Evolutionary conservation across 2,888 invertebrate genomes (phyloP).

Genomic region (Ochropleura plecta): DNA sequence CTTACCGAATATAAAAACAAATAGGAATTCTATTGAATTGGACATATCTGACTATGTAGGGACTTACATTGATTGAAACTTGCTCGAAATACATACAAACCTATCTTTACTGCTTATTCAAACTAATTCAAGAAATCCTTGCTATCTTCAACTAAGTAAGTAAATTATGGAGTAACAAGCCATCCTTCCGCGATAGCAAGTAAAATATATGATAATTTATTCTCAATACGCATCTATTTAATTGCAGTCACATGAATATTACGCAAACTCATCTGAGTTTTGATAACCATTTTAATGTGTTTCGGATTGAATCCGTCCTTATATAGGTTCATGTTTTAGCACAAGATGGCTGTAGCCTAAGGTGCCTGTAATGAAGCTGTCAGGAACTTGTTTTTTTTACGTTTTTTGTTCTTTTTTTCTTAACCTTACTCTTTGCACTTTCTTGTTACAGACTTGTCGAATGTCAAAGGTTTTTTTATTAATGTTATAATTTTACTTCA

Average conservation of each 20-base stretch:
- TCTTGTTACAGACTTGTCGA: neutral
- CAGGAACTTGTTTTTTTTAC: neutral
- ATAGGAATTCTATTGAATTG: neutral
- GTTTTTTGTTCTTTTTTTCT: neutral
- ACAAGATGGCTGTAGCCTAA: neutral
- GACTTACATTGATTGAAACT: neutral
- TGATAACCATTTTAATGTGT: neutral
- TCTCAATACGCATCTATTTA: neutral
- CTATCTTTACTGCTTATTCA: neutral
- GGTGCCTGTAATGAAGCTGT: neutral
- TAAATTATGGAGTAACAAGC: neutral
- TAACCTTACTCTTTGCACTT: neutral
- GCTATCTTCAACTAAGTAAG: neutral
- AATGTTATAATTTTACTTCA: neutral
- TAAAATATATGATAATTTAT: conserved; percentile 2
- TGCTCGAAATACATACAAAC: neutral
- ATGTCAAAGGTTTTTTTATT: neutral
- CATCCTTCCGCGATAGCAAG: neutral
- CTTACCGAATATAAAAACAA: neutral
- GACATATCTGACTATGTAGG: neutral
- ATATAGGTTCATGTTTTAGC: neutral
- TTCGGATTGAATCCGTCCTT: neutral
- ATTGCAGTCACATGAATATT: conserved; percentile 15
- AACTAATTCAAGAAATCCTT: neutral
- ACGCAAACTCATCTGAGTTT: neutral